Evolutionary conservation across 2,888 invertebrate species (phyloP).

Genomic region (Leptothorax acervorum): DNA sequence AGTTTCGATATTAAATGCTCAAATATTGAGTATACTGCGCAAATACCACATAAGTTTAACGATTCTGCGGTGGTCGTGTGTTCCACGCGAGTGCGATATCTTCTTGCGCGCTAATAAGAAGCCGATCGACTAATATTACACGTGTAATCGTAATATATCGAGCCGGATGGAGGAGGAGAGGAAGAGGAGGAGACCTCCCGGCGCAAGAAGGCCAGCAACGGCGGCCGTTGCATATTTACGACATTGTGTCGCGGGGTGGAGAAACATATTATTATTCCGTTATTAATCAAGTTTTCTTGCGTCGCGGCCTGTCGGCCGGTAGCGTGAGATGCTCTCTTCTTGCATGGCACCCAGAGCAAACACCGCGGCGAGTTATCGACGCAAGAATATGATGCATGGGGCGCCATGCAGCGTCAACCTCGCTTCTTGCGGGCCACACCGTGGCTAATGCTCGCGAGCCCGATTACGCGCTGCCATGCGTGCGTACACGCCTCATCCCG

Average conservation of each 20-base stretch:
- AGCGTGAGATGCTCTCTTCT: conserved; percentile 77
- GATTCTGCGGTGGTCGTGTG: not conserved
- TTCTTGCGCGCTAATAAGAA: conserved; percentile 47
- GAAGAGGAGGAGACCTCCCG: conserved; percentile 8
- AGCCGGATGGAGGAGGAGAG: conserved; percentile 12
- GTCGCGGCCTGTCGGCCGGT: conserved; percentile 73
- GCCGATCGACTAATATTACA: conserved; percentile 46
- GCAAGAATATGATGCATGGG: conserved; percentile 78
- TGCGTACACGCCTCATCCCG: conserved; percentile 30
- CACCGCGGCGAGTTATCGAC: conserved; percentile 75
- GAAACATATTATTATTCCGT: conserved; percentile 82
- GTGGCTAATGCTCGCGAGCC: conserved; percentile 68
- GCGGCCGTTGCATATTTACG: conserved; percentile 46
- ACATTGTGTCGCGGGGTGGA: conserved; percentile 45
- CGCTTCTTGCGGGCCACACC: conserved; percentile 67
- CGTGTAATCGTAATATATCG: conserved; percentile 43
- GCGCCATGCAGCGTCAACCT: conserved; percentile 75
- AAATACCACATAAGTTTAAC: conserved; percentile 3
- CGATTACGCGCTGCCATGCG: conserved; percentile 65
- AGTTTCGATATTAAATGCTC: not conserved
- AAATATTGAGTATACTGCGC: not conserved
- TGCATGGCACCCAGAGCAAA: conserved; percentile 73
- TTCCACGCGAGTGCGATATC: conserved; percentile 25
- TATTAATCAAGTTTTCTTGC: conserved; percentile 83
- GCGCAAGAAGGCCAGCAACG: conserved; percentile 35